These are phyloP conservation scores for Perca schrenkii DNA, from an alignment of 2,113 vertebrate species.

Conservation along the genomic window DNA sequence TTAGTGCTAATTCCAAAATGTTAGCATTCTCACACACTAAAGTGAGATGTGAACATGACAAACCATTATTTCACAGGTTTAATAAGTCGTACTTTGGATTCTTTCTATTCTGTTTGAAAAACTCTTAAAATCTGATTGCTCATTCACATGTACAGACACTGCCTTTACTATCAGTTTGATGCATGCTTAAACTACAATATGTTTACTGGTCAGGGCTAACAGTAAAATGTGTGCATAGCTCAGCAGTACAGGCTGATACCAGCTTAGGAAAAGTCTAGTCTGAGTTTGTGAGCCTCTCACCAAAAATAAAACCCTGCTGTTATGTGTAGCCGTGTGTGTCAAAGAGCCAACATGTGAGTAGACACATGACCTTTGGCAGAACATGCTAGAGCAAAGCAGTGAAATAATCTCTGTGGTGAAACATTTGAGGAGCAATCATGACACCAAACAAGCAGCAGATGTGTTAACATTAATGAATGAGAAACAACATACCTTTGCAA, in stretches of 20 bases:
- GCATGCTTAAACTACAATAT: not conserved
- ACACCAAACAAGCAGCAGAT: not conserved
- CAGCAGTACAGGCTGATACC: not conserved
- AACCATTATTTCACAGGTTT: too few species aligned
- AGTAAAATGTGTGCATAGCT: not conserved
- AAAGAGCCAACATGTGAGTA: not conserved
- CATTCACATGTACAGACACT: not conserved
- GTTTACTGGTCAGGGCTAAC: not conserved
- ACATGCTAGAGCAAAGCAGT: not conserved
- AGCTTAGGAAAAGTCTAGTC: not conserved
- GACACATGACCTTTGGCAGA: not conserved
- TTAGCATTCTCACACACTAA: too few species aligned
- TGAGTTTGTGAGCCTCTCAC: not conserved
- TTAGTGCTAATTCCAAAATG: too few species aligned
- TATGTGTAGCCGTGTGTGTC: not conserved
- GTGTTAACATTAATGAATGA: too few species aligned
- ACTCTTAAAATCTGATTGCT: not conserved
- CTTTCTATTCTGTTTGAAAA: not conserved
- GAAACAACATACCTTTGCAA: conserved; percentile 75
- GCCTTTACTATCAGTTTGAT: not conserved
- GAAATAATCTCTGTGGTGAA: not conserved
- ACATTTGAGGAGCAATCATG: not conserved
- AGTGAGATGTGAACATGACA: too few species aligned
- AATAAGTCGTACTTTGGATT: too few species aligned
- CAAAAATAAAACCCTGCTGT: not conserved